Evolutionary conservation across 92 coral and sea anemone genomes (phyloP).

Genomic region (Zoanthus gigantus): DNA sequence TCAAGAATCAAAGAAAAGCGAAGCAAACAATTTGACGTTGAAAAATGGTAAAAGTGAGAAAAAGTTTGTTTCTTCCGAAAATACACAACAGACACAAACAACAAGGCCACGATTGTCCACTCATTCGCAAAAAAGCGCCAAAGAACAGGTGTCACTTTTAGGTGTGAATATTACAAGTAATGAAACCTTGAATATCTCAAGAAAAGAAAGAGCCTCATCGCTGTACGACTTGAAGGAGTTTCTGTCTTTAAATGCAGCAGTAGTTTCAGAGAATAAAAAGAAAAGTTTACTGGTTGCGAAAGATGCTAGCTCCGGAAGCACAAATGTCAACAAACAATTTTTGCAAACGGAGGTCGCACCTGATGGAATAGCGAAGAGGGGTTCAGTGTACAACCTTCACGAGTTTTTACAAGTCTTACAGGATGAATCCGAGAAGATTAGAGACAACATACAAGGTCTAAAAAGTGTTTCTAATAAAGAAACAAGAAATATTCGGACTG

Average conservation of each 20-base stretch:
- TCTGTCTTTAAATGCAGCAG: slow-evolving; percentile 53
- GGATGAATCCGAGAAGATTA: slow-evolving; percentile 54
- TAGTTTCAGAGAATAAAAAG: not conserved
- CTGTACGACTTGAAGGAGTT: slow-evolving; percentile 77
- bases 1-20: slow-evolving; percentile 4
- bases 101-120: not conserved
- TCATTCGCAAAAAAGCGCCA: not conserved
- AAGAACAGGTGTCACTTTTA: not conserved
- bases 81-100: not conserved
- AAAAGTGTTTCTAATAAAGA: not conserved
- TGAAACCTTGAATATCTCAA: not conserved
- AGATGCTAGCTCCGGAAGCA: not conserved
- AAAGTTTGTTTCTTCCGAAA: not conserved
- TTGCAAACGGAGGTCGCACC: not conserved
- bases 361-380: slow-evolving; percentile 41
- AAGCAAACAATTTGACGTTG: not conserved
- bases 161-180: not conserved
- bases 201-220: slow-evolving; percentile 48
- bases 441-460: not conserved
- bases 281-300: not conserved
- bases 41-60: not conserved
- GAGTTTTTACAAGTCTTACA: slow-evolving; percentile 74
- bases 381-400: slow-evolving; percentile 65
- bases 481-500: slow-evolving; percentile 45
- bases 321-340: not conserved